Evolutionary conservation across 2,113 vertebrate genomes (phyloP).

Genomic region (Meleagris gallopavo): DNA sequence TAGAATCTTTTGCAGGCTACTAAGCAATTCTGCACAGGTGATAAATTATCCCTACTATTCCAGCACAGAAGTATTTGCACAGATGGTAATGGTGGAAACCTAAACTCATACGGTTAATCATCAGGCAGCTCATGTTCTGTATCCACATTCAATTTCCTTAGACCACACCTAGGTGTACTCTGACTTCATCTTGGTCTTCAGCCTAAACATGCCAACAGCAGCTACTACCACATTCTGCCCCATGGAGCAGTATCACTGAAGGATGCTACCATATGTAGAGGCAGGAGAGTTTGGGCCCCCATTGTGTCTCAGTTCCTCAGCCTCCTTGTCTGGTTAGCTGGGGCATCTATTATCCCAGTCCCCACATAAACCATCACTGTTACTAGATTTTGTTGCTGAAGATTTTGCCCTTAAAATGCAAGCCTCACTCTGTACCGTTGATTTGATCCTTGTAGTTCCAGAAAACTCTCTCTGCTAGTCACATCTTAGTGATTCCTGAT

Average conservation of each 20-base stretch:
- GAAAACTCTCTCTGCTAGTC: neutral
- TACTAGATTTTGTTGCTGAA: neutral
- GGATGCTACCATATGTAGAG: neutral
- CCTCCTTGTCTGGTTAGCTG: neutral
- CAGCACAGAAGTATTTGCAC: neutral
- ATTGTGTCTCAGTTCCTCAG: neutral
- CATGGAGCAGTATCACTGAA: neutral
- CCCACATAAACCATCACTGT: neutral
- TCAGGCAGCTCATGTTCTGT: neutral
- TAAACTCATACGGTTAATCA: neutral
- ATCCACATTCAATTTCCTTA: neutral
- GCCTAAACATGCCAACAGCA: accelerated
- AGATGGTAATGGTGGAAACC: neutral
- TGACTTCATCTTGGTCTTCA: neutral
- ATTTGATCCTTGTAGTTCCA: neutral
- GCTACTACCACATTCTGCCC: too few species aligned
- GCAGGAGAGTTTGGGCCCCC: too few species aligned
- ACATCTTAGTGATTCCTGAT: neutral
- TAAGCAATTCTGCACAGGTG: neutral
- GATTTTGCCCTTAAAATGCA: neutral
- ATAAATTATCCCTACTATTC: neutral
- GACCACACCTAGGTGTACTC: neutral
- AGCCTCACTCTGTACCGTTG: neutral
- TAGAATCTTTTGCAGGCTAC: neutral
- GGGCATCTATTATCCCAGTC: neutral